Base-by-base conservation (phyloP, 1,140 invertebrate species). In the Amyelois transitella region DNA sequence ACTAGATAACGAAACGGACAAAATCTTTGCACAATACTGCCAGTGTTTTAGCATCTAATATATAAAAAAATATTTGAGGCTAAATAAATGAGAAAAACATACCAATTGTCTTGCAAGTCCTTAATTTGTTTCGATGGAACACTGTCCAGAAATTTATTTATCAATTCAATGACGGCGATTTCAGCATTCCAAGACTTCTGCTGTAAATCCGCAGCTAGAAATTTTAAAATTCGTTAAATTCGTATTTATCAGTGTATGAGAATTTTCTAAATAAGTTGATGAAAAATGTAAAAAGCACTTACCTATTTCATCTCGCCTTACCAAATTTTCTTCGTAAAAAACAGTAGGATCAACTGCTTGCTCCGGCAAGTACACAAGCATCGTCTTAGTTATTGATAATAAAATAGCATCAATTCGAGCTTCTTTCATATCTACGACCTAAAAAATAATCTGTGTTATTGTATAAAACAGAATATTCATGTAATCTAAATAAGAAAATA, bases 361-460 rank as follows among this genome's bases (percentile, higher is more conserved):
- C 24, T 91, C 81, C 0, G 92, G 91, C 17, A 96, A 77, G 71
- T 92, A 91, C 14, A 95, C 90, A 14, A 96, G 82, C 38, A 89
- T 79, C 0, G 91, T 93, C 32, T 90, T 86, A 0, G 91, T 80
- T 68, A 96, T 93, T 0, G 90, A 91, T 21, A 91, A 85, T 17
- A 96, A 86, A 19, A 94, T 90, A 48, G 92, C 91, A 66, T 95
- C 93, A 20, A 96, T 92, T 62, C 93, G 90, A 48, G 93, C 92
- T 77, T 94, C 92, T 66, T 94, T 94, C 64, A 96, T 92, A 64
- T 96, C 94, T 43, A 91, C 90, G 0, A 94, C 90, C 85, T 91
- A 59, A 20, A 69, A 70, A 53, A 6, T 25, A 28, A 19, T 32
- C 18, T 24, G n/a, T n/a, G n/a, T 51, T 7, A 8, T 6, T 10